Base-by-base conservation (phyloP, 2,888 invertebrate genomes). In the Heliconius sara region DNA sequence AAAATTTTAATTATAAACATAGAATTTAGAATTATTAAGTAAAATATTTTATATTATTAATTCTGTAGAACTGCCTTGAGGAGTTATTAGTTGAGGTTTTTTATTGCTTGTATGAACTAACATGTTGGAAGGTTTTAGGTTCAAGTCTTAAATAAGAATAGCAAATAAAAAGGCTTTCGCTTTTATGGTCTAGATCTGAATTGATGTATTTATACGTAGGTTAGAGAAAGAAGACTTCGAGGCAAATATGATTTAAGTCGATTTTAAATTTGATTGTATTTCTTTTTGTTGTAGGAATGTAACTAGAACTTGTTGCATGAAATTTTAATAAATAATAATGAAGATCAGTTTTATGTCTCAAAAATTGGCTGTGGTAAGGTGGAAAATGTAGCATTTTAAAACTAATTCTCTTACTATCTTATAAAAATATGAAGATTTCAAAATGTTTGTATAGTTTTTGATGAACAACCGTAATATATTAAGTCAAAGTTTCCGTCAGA, bases 1-100 rank as follows among this genome's bases (percentile, higher is more conserved):
- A 52, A 73, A 78, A 67, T 73, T 78, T 78, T 73, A 78, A 78
- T 78, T 78, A 78, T 78, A 60, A n/a, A 34, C 73, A 60, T 73
- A 39, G 52, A 73, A 73, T 73, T 73, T 34, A 73, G 57, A 73
- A 52, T 16, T 73, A 73, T 60, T 57, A 34, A 73, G 34, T 60
- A 10, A 34, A 52, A 73, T 57, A 57, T 57, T 72, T 34, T n/a
- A 70, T 70, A 70, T 47, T 70, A 70, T 47, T n/a, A 25, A 43
- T 16, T 25, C 43, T 43, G 68, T 43, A 43, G 68, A n/a, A 60
- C 60, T 68, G 70, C 25, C 43, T 47, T 47, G 70, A 16, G 70
- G 7, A 16, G 43, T 25, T 25, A 16, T 70, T 43, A 25, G 16
- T 7, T 16, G 25, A 19, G 13, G 13, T 70, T 25, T 43, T 43